phyloP scores from a whole-genome alignment of 2,113 vertebrate species.

The Cromileptes altivelis region DNA sequence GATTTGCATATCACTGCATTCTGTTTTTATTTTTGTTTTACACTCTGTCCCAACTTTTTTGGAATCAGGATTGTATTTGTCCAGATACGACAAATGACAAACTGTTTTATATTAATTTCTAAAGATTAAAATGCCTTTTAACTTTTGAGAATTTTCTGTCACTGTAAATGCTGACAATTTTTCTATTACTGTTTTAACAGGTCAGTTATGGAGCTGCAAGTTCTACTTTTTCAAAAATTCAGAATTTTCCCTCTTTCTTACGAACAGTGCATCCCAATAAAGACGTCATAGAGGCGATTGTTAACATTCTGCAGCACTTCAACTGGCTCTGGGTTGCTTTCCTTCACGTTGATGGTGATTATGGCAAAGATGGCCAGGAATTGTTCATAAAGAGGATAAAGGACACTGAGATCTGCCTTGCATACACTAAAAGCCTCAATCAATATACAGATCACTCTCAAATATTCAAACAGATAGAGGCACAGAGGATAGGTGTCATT shows the following conservation, averaged over 20 bases:
- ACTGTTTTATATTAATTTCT: background rate
- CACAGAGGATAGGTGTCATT: slow-evolving; percentile 67
- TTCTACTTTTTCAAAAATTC: slow-evolving; percentile 78
- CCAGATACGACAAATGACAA: background rate
- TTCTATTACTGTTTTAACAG: slow-evolving; percentile 70
- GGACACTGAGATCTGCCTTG: slow-evolving; percentile 76
- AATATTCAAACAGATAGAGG: slow-evolving; percentile 72
- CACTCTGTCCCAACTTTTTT: no score
- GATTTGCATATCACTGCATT: no score
- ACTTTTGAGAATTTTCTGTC: no score
- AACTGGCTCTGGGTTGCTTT: slow-evolving; percentile 89
- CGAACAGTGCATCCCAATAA: slow-evolving; percentile 86
- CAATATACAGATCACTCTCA: slow-evolving; percentile 18
- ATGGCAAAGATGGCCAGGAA: slow-evolving; percentile 69
- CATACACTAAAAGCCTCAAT: slow-evolving; percentile 73
- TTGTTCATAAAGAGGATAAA: slow-evolving; percentile 75
- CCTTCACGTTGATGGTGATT: slow-evolving; percentile 79
- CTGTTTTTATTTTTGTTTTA: no score
- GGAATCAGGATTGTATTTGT: no score
- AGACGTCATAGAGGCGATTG: slow-evolving; percentile 83
- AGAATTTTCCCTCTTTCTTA: slow-evolving; percentile 86
- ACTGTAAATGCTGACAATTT: background rate
- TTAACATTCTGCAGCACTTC: slow-evolving; percentile 82
- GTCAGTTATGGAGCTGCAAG: slow-evolving; percentile 86
- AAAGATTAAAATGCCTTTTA: no score